Base-by-base conservation (phyloP, 2,888 invertebrate genomes). In the Eupithecia subfuscata region DNA sequence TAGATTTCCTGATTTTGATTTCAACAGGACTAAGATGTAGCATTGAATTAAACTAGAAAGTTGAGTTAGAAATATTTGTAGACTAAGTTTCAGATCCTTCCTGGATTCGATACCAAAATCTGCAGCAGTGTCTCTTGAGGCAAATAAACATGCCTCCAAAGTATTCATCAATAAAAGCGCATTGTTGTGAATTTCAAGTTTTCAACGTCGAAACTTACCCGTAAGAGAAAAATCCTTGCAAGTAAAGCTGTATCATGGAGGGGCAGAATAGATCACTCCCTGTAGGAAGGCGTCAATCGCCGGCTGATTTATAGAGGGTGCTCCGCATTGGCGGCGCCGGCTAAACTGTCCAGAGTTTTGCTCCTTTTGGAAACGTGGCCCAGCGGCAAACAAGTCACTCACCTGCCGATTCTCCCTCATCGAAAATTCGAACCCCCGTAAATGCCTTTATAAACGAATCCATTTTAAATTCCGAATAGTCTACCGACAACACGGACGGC, bases 351-450 rank as follows among this genome's bases (percentile, higher is more conserved):
- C 88, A 84, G 88, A 88, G 89, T 93, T 93, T 93, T 92, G 91
- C 92, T 94, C 92, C 89, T 90, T 87, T 89, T 91, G 90, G 84
- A 85, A 83, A 85, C 85, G 84, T 86, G 86, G 84, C 86, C 88
- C 87, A 89, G 90, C 85, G 90, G 91, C 94, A 94, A 95, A 95
- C 94, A 95, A 94, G 93, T 95, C 94, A 95, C 93, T 95, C 94
- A 93, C 92, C 91, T 92, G 92, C 89, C 92, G 89, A 85, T 87
- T 88, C 90, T 88, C 87, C 90, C 92, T 92, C 91, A 92, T 93
- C 90, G 91, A 92, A 92, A 93, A 92, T 92, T 89, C 91, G 91
- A 91, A 88, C 90, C 89, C 89, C 88, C 90, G 65, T 90, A 92
- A 93, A 93, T 92, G 89, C 92, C 89, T 92, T 91, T 91, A 92